Evolutionary conservation across 2,888 invertebrate genomes (phyloP), one percentile per base, ranked within the genome.

Genomic region (Stenodema calcarata): DNA sequence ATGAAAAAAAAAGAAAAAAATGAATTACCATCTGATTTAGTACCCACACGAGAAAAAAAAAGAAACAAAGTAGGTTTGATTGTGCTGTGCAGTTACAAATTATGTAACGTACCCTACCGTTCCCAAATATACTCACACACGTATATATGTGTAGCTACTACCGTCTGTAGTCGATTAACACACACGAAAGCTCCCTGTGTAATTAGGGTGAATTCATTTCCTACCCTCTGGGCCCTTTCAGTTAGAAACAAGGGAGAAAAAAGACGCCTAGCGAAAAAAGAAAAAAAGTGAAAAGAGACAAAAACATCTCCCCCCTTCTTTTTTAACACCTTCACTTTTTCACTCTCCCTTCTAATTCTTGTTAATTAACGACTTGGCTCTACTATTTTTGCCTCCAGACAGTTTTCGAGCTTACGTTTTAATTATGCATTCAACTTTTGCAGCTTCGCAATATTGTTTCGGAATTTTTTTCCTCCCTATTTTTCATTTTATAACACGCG

Each of bases 161-260:
- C 62, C 62, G 2, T 11, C 23, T 16, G 30, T 75, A 41, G 30
- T 41, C 73, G 73, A 75, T 75, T 75, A 75, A 75, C 73, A n/a
- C 44, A 50, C 79, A 44, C 79, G 41, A 30, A n/a, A 28, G 73
- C 73, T 16, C 14, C 41, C 73, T 62, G 73, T 70, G 82, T 30
- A 87, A 87, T 87, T 87, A 87, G 82, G 18, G 73, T 87, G 86
- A 87, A 87, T 87, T 87, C 86, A 87, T 87, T 87, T 87, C 70
- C 81, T 50, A 44, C 78, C 44, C 47, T 41, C 14, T 1, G 27
- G 18, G 41, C 78, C 78, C 47, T 78, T 78, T 78, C 44, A 78
- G 47, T 44, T 80, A 23, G 47, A 18, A 81, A 23, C 35, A 47
- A n/a, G 27, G n/a, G 18, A 79, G n/a, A 79, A 79, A 79, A 35